Base-by-base conservation (phyloP, 2,113 vertebrate genomes). In the Panthera uncia region DNA sequence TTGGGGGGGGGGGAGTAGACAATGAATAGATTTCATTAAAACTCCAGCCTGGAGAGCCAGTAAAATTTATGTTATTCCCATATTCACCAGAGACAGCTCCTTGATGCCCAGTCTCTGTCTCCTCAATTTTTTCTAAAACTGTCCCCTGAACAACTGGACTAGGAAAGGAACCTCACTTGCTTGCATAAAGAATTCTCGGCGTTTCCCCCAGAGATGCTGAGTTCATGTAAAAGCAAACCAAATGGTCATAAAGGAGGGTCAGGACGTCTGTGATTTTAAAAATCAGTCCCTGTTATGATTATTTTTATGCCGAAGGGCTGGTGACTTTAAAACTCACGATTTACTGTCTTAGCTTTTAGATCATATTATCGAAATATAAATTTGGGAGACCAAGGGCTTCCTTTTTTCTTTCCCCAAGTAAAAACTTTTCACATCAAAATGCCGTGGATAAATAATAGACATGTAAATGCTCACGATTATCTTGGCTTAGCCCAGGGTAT, bases 301-400 rank as follows among this genome's bases (percentile, higher is more conserved):
- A 16, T 25, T 95, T 93, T 94, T 36, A 88, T 27, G 45, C 31
- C 3, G 5, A 68, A 38, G 81, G 31, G 29, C 16, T 61, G 25
- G 7, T 36, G 19, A 57, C 36, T 73, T 94, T 79, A 91, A 95
- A 93, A 55, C 2, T 23, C 57, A 5, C 13, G 41, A 25, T 57
- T 87, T 29, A 66, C 65, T 86, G 11, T 63, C 66, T 87, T 89
- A 79, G 86, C n/a, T 57, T 91, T 95, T 74, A 92, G 68, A 89
- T 52, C 3, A 10, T 36, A 41, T 68, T 57, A 33, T 21, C 12
- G 41, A 33, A 41, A 71, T n/a, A 23, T 74, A 86, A 48, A 87
- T 69, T 66, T 79, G 27, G n/a, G 36, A 94, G 25, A 68, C 15
- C 52, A 76, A 73, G n/a, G 23, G 6, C 19, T 73, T 71, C 5